Base-by-base conservation (phyloP, 2,888 invertebrate species). In the Panopea generosa region DNA sequence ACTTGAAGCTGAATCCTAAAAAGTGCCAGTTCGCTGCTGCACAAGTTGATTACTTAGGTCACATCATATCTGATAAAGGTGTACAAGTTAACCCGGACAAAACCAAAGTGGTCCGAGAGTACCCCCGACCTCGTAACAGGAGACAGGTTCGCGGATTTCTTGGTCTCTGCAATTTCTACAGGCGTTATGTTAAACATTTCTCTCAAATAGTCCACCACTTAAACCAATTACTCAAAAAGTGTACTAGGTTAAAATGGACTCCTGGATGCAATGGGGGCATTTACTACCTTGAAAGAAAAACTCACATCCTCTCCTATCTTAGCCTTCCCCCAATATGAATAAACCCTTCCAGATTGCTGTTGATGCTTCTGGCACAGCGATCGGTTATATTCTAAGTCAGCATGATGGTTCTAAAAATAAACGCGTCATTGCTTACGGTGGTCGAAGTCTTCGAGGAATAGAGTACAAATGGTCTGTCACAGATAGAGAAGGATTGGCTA, bases 401-500 rank as follows among this genome's bases (percentile, higher is more conserved):
- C 9, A 26, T 14, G 55, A 63, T 59, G 16, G 60, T 20, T 33
- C 65, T 7, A 49, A 57, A 20, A 45, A 59, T 26, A 74, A 79
- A 26, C 68, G 60, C 50, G 72, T 66, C 0, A 74, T 84, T 33
- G 33, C 50, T 27, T 84, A 80, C 68, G 83, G 79, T 45, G 79
- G 80, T n/a, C 60, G 77, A 62, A 50, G 72, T 7, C 52, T 84
- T 4, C 40, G 49, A n/a, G 45, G 26, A n/a, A 49, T 61, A 18
- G 76, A 85, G 66, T 63, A 50, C 22, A 66, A 53, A 22, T 83
- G 67, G 56, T 33, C 62, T 14, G 71, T 76, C 4, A 63, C 82
- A 2, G 75, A 84, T 27, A 69, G 65, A 52, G 85, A 84, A 66
- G 53, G 71, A 49, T 43, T 84, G 22, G 82, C 82, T 4, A 33